A percentile compares a stretch with the other conserved stretches of the same genome.
These are phyloP conservation scores for Tinea pellionella DNA, from an alignment of 2,888 invertebrate genomes.

Conservation along the genomic window DNA sequence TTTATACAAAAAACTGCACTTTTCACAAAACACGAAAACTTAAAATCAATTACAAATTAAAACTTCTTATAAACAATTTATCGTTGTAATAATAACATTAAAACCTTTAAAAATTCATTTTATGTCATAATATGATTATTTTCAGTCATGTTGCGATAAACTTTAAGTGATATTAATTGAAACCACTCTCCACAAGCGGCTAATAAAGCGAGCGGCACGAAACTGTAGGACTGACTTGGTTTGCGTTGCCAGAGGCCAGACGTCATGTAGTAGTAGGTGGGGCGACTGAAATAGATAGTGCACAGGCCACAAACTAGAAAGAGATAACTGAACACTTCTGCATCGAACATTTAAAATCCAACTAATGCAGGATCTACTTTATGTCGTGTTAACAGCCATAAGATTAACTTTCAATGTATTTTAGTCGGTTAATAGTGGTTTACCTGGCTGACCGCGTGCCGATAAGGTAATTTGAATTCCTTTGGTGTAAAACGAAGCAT, in stretches of 20 bases:
- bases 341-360: slow-evolving; percentile 46
- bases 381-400: background rate
- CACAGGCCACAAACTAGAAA: slow-evolving; percentile 26
- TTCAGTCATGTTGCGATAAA: slow-evolving; percentile 4
- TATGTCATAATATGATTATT: background rate
- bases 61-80: background rate
- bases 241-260: slow-evolving; percentile 35
- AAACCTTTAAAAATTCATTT: background rate
- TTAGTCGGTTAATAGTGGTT: slow-evolving; percentile 51
- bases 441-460: slow-evolving; percentile 56
- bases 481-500: slow-evolving; percentile 51
- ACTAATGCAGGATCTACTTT: slow-evolving; percentile 23
- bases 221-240: slow-evolving; percentile 53
- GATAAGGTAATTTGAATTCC: slow-evolving; percentile 65
- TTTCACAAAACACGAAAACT: slow-evolving; percentile 47
- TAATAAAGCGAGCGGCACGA: background rate
- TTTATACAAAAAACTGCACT: slow-evolving; percentile 25
- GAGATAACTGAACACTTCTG: slow-evolving; percentile 39
- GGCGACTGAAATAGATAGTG: slow-evolving; percentile 39
- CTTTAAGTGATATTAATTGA: background rate
- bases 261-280: slow-evolving; percentile 36
- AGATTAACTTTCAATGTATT: slow-evolving; percentile 18
- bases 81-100: background rate
- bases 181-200: background rate
- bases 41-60: slow-evolving; percentile 19